Evolutionary conservation across 2,113 vertebrate genomes (phyloP).

Genomic region (Passer montanus): DNA sequence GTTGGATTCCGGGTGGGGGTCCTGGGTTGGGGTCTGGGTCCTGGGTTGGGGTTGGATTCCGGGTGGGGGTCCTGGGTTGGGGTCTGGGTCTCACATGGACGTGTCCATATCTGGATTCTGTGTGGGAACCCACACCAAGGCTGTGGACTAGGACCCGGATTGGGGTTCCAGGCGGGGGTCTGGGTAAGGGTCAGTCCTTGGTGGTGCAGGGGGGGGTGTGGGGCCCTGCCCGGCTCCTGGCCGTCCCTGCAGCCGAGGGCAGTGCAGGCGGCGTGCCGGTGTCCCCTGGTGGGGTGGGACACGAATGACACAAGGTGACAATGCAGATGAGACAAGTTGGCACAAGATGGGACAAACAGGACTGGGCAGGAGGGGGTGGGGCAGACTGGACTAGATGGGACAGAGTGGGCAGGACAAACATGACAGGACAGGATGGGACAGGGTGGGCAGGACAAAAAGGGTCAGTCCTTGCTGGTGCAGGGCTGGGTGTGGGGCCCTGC

Average conservation of each 20-base stretch:
- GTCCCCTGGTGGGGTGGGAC: too few relatives aligned
- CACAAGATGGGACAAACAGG: too few relatives aligned
- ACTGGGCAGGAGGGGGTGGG: too few relatives aligned
- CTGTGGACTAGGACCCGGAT: rapidly evolving
- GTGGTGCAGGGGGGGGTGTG: background rate
- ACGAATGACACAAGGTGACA: too few relatives aligned
- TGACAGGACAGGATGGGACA: too few relatives aligned
- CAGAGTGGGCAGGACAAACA: too few relatives aligned
- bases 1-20: background rate
- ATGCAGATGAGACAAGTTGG: too few relatives aligned
- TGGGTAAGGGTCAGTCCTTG: too few relatives aligned
- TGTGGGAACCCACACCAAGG: background rate
- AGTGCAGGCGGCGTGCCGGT: background rate
- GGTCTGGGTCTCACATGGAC: background rate
- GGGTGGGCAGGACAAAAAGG: too few relatives aligned
- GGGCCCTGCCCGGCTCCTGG: background rate
- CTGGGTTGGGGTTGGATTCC: background rate
- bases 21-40: background rate
- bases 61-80: background rate
- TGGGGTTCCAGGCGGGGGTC: background rate
- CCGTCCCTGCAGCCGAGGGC: background rate
- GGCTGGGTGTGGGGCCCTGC: background rate
- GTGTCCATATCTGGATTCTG: background rate
- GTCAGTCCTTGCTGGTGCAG: too few relatives aligned
- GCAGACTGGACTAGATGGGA: too few relatives aligned